Evolutionary conservation across 2,888 invertebrate genomes (phyloP), one percentile per base, ranked within the genome.

Genomic region (Xestia ashworthii): DNA sequence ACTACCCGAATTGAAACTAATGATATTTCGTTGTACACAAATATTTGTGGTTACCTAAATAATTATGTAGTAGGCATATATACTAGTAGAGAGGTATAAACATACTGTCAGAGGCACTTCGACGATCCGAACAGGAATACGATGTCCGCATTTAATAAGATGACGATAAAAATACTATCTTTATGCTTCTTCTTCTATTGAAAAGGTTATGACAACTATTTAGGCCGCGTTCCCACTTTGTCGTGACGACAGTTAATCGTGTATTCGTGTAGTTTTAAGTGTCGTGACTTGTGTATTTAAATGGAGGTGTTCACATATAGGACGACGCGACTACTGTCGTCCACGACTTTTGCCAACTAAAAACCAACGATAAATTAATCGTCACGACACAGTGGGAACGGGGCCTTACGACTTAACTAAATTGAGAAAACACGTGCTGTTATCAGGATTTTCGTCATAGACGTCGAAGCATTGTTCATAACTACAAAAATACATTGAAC

Each of bases 11-110:
- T 75, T 76, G 62, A 84, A 74, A 80, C 71, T 83, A 78, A 81
- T 74, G 80, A 78, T 84, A 85, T 80, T 74, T 79, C 79, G 78
- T 80, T 88, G 81, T 87, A 72, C 77, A 71, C 85, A 70, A 65
- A n/a, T 48, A 68, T 70, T 72, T 68, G 66, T 71, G 71, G 46
- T 70, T 62, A 46, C 58, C 62, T 80, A 32, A 32, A 78, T 68
- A 76, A 58, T 53, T 69, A 81, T 44, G 19, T 44, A 58, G 50
- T 60, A 86, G 68, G 53, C 41, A 82, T 3, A 53, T 64, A 73
- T 25, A 62, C 69, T 66, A 74, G 22, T 84, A 84, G 84, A 87
- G 76, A 84, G 84, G 73, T 87, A 80, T 80, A 73, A 38, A 55
- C 48, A 83, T 72, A 70, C 76, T 71, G 67, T 75, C 65, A 55